These are phyloP conservation scores for Oryzias melastigma DNA, from an alignment of 2,113 vertebrate genomes.

Conservation along the genomic window DNA sequence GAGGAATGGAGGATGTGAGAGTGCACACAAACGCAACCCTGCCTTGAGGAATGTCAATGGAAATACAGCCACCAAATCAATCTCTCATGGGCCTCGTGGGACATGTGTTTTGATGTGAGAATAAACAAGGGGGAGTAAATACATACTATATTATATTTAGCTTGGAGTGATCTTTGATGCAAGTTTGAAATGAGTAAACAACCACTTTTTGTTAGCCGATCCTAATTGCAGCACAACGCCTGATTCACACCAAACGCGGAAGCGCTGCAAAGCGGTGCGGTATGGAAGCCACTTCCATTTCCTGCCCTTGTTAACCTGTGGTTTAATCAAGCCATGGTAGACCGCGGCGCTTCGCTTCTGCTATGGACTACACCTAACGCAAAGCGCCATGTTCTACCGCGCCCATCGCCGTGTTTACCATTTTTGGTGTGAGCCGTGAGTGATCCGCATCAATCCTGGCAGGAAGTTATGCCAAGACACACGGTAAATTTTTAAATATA, in stretches of 20 bases:
- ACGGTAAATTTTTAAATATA: neutral
- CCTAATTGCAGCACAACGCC: too few relatives aligned
- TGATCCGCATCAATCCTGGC: too few relatives aligned
- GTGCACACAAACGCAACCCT: constrained; percentile 54
- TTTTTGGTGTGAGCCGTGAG: neutral
- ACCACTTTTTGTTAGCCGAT: neutral
- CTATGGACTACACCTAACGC: too few relatives aligned
- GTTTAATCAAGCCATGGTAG: too few relatives aligned
- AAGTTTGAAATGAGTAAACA: constrained; percentile 14
- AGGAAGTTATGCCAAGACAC: too few relatives aligned
- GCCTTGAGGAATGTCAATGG: constrained; percentile 69
- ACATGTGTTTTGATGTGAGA: constrained; percentile 47
- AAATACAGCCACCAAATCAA: constrained; percentile 70
- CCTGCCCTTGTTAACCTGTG: too few relatives aligned
- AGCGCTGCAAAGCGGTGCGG: too few relatives aligned
- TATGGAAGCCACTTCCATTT: too few relatives aligned
- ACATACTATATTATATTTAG: neutral
- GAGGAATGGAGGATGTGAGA: constrained; percentile 63
- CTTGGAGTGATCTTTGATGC: constrained; percentile 21
- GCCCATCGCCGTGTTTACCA: too few relatives aligned
- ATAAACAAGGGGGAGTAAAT: constrained; percentile 31
- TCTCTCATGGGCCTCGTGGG: constrained; percentile 56
- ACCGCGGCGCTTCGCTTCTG: too few relatives aligned
- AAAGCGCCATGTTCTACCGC: too few relatives aligned
- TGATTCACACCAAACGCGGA: too few relatives aligned